A percentile compares a stretch with the other conserved stretches of the same genome.
Evolutionary conservation across 2,888 invertebrate species (phyloP).

Genomic region (Uloborus plumipes): DNA sequence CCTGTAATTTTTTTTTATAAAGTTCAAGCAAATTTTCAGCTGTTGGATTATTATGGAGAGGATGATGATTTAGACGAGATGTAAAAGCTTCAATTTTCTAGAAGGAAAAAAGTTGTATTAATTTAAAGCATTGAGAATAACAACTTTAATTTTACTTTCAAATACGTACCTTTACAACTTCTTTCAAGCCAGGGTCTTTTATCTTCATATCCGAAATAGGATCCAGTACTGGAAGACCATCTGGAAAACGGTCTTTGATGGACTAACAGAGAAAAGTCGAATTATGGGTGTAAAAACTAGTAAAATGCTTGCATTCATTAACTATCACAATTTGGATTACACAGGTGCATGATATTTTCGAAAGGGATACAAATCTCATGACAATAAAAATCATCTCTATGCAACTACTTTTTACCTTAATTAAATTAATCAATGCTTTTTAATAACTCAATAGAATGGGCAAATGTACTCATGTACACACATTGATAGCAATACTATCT

Average conservation of each 20-base stretch:
- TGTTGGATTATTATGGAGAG: conserved; percentile 82
- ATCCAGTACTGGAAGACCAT: conserved; percentile 89
- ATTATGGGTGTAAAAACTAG: neutral
- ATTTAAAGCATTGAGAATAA: neutral
- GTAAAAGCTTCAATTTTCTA: conserved; percentile 87
- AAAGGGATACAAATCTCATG: too few species aligned
- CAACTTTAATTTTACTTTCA: neutral
- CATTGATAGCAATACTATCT: too few species aligned
- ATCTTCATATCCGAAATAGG: conserved; percentile 98
- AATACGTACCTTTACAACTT: conserved; percentile 76
- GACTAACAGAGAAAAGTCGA: conserved; percentile 8
- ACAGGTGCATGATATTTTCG: too few species aligned
- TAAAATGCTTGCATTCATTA: too few species aligned
- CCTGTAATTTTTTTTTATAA: conserved; percentile 82
- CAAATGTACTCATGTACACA: too few species aligned
- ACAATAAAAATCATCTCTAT: too few species aligned
- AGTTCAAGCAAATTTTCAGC: conserved; percentile 81
- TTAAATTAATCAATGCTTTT: too few species aligned
- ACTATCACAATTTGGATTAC: conserved; percentile 25
- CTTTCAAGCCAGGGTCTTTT: conserved; percentile 83
- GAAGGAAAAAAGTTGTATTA: conserved; percentile 18
- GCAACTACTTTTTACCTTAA: too few species aligned
- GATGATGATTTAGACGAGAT: conserved; percentile 83
- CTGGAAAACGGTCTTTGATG: conserved; percentile 89
- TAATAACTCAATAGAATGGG: too few species aligned